Percentiles rank a stretch among this genome's conserved stretches.
These are phyloP conservation scores for Chionis minor DNA, from an alignment of 2,113 vertebrate species.

Conservation along the genomic window DNA sequence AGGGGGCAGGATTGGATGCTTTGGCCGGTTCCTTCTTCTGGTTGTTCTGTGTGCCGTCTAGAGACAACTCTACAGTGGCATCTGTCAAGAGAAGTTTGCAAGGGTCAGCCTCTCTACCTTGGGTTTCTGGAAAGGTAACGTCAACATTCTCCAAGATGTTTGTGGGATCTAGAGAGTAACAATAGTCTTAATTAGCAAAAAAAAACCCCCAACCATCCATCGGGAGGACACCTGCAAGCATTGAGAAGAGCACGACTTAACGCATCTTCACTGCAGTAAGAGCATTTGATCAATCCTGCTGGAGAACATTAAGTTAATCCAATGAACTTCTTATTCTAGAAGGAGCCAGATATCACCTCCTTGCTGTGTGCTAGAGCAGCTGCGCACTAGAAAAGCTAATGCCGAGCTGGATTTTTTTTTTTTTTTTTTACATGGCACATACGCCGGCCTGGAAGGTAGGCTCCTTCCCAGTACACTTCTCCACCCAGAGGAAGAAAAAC, in stretches of 20 bases:
- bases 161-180: neutral
- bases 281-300: neutral
- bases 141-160: neutral
- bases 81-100: constrained; percentile 76
- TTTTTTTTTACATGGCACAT: rapidly evolving
- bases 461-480: neutral
- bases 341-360: neutral
- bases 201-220: neutral
- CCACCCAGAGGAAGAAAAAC: neutral
- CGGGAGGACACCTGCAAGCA: neutral
- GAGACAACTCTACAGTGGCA: constrained; percentile 91
- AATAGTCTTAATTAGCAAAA: neutral
- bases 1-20: constrained; percentile 64
- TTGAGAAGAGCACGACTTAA: rapidly evolving
- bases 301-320: neutral
- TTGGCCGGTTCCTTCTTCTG: constrained; percentile 78
- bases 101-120: neutral
- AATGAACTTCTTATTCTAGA: neutral
- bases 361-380: neutral
- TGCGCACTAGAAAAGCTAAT: neutral
- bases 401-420: neutral
- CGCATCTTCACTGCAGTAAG: neutral
- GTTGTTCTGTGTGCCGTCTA: constrained; percentile 84
- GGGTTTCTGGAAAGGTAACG: neutral
- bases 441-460: neutral